Evolutionary conservation across 2,888 invertebrate species (phyloP), one percentile per base, ranked within the genome.

Genomic region (Carpatolechia fugitivella): DNA sequence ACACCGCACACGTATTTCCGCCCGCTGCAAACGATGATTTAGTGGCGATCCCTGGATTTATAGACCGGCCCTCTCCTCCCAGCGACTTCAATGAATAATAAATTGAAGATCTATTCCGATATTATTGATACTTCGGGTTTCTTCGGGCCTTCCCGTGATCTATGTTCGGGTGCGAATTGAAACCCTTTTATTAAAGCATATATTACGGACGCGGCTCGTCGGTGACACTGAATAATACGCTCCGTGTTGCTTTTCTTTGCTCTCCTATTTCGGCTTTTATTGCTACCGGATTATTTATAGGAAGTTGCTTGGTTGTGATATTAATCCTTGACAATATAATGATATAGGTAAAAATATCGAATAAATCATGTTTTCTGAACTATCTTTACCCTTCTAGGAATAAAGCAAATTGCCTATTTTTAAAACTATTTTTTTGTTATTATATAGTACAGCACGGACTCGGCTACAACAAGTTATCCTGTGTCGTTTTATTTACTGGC

Each of bases 181-280:
- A 86, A 86, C 85, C 86, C 86, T 89, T 89, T 89, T 89, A 89
- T 90, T 89, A 89, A 89, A 87, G 85, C 89, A 89, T 89, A 89
- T 87, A 89, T 90, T 88, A 88, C 73, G 70, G 77, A 79, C 87
- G 77, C 88, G 85, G 80, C 86, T 75, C 76, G 84, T 64, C 69
- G 64, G 75, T 85, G 89, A 89, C 89, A 89, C 79, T 86, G 89
- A 90, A 88, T 87, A 86, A 90, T 89, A 86, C 69, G 77, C 79
- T 83, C 79, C 79, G 80, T 84, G 84, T 86, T 83, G 85, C 83
- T 80, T 78, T 81, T 82, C 83, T 82, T 80, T 74, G 70, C 66
- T 73, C 70, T 78, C 74, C 76, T 82, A 83, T 85, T 84, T 81
- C 74, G 75, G 81, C 76, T 81, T 86, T 86, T 88, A 86, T 86